Conservation (phyloP, 2,888 invertebrate genomes). For the Eristalis tenax region DNA sequence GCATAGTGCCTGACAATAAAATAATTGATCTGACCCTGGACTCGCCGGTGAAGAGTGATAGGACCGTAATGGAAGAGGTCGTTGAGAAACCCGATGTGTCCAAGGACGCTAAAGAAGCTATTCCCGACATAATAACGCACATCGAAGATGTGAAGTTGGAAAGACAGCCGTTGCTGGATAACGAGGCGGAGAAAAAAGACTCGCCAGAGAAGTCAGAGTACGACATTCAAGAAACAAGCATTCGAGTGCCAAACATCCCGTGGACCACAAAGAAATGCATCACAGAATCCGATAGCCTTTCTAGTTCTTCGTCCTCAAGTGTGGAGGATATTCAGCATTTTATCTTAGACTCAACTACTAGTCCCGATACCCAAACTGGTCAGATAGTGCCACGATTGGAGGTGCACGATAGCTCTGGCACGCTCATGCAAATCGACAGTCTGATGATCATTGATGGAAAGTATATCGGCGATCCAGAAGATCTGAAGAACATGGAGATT, state of each 20-base stretch:
- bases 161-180: slow-evolving; percentile 73
- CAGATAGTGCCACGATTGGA: slow-evolving; percentile 86
- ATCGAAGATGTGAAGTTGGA: slow-evolving; percentile 74
- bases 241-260: slow-evolving; percentile 84
- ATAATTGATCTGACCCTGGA: slow-evolving; percentile 76
- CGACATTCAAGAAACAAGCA: slow-evolving; percentile 84
- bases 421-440: slow-evolving; percentile 85
- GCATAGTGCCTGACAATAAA: slow-evolving; percentile 74
- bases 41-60: slow-evolving; percentile 74
- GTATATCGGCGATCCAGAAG: slow-evolving; percentile 81
- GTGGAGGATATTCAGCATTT: slow-evolving; percentile 81
- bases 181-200: slow-evolving; percentile 78
- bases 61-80: slow-evolving; percentile 73
- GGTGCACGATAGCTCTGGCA: slow-evolving; percentile 87
- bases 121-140: slow-evolving; percentile 80
- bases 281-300: slow-evolving; percentile 83
- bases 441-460: slow-evolving; percentile 83
- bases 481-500: slow-evolving; percentile 80
- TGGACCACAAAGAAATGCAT: slow-evolving; percentile 81
- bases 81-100: slow-evolving; percentile 78
- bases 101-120: slow-evolving; percentile 78
- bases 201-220: slow-evolving; percentile 77
- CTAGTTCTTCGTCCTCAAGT: slow-evolving; percentile 82
- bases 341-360: slow-evolving; percentile 81
- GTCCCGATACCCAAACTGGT: slow-evolving; percentile 80